phyloP scores from a whole-genome alignment of 2,888 invertebrate genomes.

The Euproctis similis region DNA sequence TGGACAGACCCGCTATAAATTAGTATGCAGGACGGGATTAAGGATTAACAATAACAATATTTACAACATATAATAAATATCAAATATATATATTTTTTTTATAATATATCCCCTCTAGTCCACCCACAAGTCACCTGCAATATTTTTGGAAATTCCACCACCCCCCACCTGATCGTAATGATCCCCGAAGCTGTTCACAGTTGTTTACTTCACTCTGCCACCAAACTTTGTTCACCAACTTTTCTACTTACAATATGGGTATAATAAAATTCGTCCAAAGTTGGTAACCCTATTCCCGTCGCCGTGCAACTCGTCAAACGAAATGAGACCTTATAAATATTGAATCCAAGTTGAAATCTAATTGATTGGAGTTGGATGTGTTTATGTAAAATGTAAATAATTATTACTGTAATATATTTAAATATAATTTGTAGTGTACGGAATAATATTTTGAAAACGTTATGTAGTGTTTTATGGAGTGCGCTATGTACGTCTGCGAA shows the following conservation, averaged over 20 bases:
- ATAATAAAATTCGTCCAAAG: conserved; percentile 21
- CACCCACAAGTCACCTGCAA: conserved; percentile 19
- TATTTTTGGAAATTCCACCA: conserved; percentile 23
- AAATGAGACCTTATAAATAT: conserved; percentile 2
- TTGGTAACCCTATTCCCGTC: conserved; percentile 4
- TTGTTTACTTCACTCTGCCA: conserved; percentile 24
- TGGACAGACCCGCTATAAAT: too few species aligned
- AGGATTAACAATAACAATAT: too few species aligned
- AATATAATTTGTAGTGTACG: too few species aligned
- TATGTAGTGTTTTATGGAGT: too few species aligned
- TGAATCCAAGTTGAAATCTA: neutral
- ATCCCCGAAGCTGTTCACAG: conserved; percentile 29
- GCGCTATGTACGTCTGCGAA: too few species aligned
- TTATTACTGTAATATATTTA: too few species aligned
- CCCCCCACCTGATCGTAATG: conserved; percentile 27
- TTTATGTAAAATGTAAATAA: conserved; percentile 12
- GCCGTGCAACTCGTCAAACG: conserved; percentile 1
- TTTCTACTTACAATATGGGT: conserved; percentile 23
- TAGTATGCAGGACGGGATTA: too few species aligned
- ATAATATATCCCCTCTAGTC: too few species aligned
- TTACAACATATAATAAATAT: too few species aligned
- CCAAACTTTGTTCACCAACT: conserved; percentile 26
- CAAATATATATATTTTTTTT: conserved; percentile 1
- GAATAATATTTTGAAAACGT: too few species aligned
- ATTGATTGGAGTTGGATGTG: neutral